Evolutionary conservation across 1,140 invertebrate species (phyloP), one percentile per base, ranked within the genome.

Genomic region (Apis cerana): DNA sequence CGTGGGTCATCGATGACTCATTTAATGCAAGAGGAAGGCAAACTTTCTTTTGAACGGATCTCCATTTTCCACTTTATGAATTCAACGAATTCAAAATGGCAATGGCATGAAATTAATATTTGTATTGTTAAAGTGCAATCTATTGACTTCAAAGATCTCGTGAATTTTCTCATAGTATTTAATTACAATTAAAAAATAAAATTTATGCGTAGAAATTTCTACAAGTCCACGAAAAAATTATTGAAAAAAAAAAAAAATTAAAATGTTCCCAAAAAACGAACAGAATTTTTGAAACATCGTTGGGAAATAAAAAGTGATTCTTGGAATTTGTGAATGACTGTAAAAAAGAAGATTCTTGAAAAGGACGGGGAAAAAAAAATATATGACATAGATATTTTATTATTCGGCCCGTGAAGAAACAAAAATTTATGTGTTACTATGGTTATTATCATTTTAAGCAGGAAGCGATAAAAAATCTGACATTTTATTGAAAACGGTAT

Each of bases 41-140:
- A 67, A 67, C 61, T 76, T 77, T 68, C 64, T 19, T 77, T 27
- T 67, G 17, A 58, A 48, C 50, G 10, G 21, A 54, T 21, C 50
- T 5, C n/a, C 13, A 48, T 23, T 64, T 75, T 65, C 23, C 62
- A 52, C 13, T 67, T 56, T 17, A 19, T 8, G 17, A 33, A 33
- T 33, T 56, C 19, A 54, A 48, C 23, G 21, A 50, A 52, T 33
- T 48, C 21, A n/a, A 67, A 15, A 43, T 17, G n/a, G 61, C 61
- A 62, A n/a, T 62, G 33, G 33, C 2, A 33, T 33, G 33, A 43
- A 5, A 2, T 43, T 43, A 43, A 43, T 43, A 43, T 43, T 43
- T 43, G 5, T 43, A 43, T 7, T 7, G 33, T 43, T 43, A 7
- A 43, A 43, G 5, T 2, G 33, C 33, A 43, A 43, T 43, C 33